A percentile compares a stretch with the other conserved stretches of the same genome.
phyloP scores from a whole-genome alignment of 35 echinoderm and acorn worm species.

The Ophioderma brevispina region DNA sequence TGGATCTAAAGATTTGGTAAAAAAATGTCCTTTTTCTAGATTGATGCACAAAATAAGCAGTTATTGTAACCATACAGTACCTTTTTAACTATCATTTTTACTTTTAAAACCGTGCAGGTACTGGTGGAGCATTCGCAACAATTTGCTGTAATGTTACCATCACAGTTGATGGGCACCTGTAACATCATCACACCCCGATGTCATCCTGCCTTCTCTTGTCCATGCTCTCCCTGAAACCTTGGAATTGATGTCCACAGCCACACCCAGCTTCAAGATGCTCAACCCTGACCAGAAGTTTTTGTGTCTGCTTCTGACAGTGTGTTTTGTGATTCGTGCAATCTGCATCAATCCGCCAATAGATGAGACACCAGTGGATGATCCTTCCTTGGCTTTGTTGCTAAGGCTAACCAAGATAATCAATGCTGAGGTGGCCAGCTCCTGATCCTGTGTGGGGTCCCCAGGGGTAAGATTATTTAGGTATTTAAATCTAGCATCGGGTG shows the following conservation, averaged over 20 bases:
- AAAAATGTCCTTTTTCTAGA: not conserved
- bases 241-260: constrained; percentile 79
- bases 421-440: constrained; percentile 83
- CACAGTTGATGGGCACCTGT: constrained; percentile 67
- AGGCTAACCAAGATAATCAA: constrained; percentile 52
- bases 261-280: constrained; percentile 53
- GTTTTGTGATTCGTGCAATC: constrained; percentile 59
- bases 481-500: no score
- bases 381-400: constrained; percentile 60
- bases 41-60: not conserved
- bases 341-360: constrained; percentile 68
- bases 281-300: constrained; percentile 67
- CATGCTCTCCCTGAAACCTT: constrained; percentile 82
- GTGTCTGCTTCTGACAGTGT: constrained; percentile 54
- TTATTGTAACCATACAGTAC: no score
- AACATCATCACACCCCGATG: constrained; percentile 69
- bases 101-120: constrained; percentile 3
- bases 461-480: no score
- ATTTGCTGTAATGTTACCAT: constrained; percentile 69
- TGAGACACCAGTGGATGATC: constrained; percentile 88
- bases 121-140: constrained; percentile 71
- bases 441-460: constrained; percentile 66
- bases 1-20: not conserved
- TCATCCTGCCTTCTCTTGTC: constrained; percentile 70
- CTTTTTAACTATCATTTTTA: not conserved